Conservation (phyloP, 2,113 vertebrate genomes). For the Patagioenas fasciata region DNA sequence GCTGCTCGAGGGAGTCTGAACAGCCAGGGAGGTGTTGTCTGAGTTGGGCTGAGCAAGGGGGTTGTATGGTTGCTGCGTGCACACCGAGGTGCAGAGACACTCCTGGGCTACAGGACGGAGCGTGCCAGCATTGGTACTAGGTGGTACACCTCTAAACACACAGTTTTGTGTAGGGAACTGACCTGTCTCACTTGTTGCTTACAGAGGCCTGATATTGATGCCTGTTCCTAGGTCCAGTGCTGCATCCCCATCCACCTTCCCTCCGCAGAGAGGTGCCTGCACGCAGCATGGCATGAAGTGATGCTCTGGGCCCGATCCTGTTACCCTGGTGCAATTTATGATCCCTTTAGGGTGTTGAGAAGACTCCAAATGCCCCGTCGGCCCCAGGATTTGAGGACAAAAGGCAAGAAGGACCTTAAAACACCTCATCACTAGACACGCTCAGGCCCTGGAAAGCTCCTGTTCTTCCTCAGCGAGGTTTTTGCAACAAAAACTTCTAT, state of each 20-base stretch:
- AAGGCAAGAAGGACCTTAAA: background rate
- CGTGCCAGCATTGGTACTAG: background rate
- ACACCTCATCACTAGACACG: fast-evolving
- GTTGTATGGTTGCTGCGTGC: fast-evolving
- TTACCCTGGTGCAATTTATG: fast-evolving
- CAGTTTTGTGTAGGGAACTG: background rate
- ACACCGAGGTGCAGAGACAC: background rate
- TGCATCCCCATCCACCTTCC: background rate
- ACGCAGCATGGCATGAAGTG: background rate
- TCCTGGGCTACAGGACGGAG: background rate
- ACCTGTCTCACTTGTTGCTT: background rate
- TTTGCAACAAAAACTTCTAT: no score
- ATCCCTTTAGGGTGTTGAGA: background rate
- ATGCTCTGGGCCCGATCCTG: background rate
- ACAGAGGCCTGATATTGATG: background rate
- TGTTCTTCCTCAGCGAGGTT: background rate
- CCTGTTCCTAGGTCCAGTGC: background rate
- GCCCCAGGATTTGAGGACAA: background rate
- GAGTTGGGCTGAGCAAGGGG: background rate
- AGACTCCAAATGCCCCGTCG: background rate
- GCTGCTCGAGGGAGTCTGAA: no score
- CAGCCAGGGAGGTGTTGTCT: no score
- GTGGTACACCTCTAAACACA: no score
- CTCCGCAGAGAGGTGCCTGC: background rate
- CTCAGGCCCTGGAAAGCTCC: background rate